Base-by-base conservation (phyloP, 1,140 invertebrate species). In the Zaprionus africanus region DNA sequence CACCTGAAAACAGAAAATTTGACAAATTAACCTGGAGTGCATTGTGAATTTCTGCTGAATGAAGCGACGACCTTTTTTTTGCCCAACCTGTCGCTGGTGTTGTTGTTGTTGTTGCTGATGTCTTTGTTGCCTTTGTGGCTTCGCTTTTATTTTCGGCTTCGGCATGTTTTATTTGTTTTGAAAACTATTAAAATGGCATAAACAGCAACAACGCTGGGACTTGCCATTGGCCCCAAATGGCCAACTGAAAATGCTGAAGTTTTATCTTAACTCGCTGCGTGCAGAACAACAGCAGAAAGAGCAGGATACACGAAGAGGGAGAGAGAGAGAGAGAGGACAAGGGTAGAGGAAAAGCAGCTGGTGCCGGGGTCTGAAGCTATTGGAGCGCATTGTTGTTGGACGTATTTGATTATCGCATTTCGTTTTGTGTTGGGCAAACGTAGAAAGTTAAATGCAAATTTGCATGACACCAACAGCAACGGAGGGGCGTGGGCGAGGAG, bases 341-440 rank as follows among this genome's bases (percentile, higher is more conserved):
- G 22, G 9, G 13, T 15, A 6, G 19, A 7, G 34, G 51, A 24
- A 2, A 36, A 65, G 63, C 53, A 66, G 61, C 58, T 63, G 74
- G 28, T 75, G 26, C n/a, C 38, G 59, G 34, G 24, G 43, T 51
- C 51, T 62, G 57, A 38, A 53, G 51, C 59, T 70, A 69, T 79
- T 81, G 62, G 82, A 79, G 76, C 79, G 82, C 83, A 83, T 88
- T 88, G 84, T 87, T 87, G 84, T 76, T 88, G 84, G 70, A 69
- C 81, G 84, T 87, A 87, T 87, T 87, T 87, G 84, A 87, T 87
- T 88, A 87, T 87, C 84, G 84, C 84, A 87, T 87, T 87, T 87
- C 84, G 83, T 88, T 87, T 83, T 87, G 84, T 87, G 84, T 87
- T 75, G 78, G 83, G 73, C 78, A 82, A 87, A 87, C 72, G 84